A percentile compares a stretch with the other conserved stretches of the same genome.
phyloP scores from a whole-genome alignment of 2,113 vertebrate species.

The Lepus timidus region DNA sequence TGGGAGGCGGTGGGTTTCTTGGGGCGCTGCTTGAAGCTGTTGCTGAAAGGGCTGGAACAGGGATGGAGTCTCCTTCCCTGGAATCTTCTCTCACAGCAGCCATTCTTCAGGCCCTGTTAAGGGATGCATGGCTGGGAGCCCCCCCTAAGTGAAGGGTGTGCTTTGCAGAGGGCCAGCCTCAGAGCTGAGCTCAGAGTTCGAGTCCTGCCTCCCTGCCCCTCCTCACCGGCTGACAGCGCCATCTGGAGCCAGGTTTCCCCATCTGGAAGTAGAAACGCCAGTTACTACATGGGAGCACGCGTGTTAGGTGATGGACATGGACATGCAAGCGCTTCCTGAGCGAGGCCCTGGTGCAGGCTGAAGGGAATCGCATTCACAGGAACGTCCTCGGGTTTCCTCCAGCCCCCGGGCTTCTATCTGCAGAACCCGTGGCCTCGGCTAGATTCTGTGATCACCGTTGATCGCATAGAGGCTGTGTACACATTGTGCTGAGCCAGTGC shows the following conservation, averaged over 20 bases:
- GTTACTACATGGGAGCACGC: not conserved
- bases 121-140: not conserved
- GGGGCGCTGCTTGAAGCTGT: not conserved
- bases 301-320: not conserved
- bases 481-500: not conserved
- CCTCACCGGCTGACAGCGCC: too few species aligned
- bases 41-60: not conserved
- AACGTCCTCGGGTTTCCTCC: not conserved
- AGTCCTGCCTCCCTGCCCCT: too few species aligned
- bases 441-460: too few species aligned
- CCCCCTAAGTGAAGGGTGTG: not conserved
- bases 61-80: not conserved
- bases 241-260: not conserved
- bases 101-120: not conserved
- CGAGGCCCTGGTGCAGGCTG: accelerated
- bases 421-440: not conserved
- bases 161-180: not conserved
- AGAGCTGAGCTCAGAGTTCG: not conserved
- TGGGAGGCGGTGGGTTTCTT: not conserved
- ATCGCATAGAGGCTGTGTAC: not conserved
- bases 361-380: not conserved
- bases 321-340: not conserved
- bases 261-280: not conserved
- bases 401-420: not conserved
- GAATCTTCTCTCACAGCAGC: not conserved